Percentiles rank a stretch among this genome's conserved stretches.
Evolutionary conservation across 2,797 vertebrate species (phyloP).

Genomic region (Pampus argenteus): DNA sequence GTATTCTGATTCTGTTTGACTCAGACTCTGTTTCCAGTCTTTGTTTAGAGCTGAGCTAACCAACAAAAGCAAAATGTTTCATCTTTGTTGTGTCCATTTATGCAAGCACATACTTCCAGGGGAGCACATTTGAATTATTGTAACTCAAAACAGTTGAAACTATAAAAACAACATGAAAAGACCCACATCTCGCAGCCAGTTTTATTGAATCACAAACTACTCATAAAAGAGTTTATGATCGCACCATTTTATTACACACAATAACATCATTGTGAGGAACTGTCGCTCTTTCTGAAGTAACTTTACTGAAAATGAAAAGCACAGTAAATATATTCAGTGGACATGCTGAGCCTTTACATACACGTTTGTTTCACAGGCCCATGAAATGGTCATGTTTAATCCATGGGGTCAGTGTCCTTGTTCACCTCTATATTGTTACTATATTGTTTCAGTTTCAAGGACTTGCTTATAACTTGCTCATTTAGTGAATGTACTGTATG

Average conservation of each 20-base stretch:
- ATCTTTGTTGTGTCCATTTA: neutral
- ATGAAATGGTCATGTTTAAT: conserved; percentile 22
- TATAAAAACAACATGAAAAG: neutral
- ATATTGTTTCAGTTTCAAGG: neutral
- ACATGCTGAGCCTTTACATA: conserved; percentile 19
- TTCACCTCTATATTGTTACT: too few species aligned
- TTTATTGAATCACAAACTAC: neutral
- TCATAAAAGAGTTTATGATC: neutral
- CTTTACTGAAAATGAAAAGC: conserved; percentile 5
- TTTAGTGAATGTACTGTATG: too few species aligned
- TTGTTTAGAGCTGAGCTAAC: too few species aligned
- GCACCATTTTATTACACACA: neutral
- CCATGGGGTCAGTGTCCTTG: conserved; percentile 19
- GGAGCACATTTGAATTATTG: neutral
- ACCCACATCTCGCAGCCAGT: neutral
- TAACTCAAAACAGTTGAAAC: neutral
- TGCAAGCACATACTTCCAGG: neutral
- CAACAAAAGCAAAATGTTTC: neutral
- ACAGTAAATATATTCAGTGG: neutral
- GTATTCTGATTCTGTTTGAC: too few species aligned
- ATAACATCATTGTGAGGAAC: neutral
- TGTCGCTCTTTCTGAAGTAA: neutral
- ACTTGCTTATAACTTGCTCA: neutral
- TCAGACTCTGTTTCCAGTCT: neutral
- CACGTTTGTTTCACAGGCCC: conserved; percentile 25